phyloP scores from a whole-genome alignment of 2,888 invertebrate species.

The Conops quadrifasciatus region DNA sequence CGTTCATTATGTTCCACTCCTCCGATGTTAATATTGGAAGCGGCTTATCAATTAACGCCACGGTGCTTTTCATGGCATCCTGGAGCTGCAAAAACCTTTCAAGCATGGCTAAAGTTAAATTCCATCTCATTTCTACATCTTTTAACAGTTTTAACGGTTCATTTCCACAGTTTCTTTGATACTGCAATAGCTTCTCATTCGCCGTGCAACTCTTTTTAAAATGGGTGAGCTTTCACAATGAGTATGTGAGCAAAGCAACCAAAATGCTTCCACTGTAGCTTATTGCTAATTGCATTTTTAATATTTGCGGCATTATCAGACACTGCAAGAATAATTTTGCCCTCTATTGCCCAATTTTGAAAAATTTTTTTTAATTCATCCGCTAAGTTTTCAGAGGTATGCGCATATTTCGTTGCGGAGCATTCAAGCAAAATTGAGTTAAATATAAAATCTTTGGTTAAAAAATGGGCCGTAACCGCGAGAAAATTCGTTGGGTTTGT shows the following conservation, averaged over 20 bases:
- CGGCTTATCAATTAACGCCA: background rate
- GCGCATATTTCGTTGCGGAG: background rate
- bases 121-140: constrained; percentile 7
- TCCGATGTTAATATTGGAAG: background rate
- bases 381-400: constrained; percentile 8
- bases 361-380: background rate
- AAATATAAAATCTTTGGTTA: background rate
- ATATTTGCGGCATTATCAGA: constrained; percentile 43
- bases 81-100: constrained; percentile 9
- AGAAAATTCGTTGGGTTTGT: background rate
- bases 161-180: constrained; percentile 6
- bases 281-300: constrained; percentile 36
- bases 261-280: background rate
- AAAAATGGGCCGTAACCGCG: background rate
- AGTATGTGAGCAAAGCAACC: constrained; percentile 9
- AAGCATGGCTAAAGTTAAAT: constrained; percentile 11
- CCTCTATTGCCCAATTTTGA: constrained; percentile 10
- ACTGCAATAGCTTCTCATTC: constrained; percentile 10
- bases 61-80: background rate
- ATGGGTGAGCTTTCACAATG: background rate
- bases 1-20: background rate
- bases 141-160: constrained; percentile 11
- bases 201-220: constrained; percentile 1
- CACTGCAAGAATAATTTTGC: constrained; percentile 50
- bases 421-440: constrained; percentile 4